Conservation (phyloP, 2,113 vertebrate genomes). For the Burhinus bistriatus region DNA sequence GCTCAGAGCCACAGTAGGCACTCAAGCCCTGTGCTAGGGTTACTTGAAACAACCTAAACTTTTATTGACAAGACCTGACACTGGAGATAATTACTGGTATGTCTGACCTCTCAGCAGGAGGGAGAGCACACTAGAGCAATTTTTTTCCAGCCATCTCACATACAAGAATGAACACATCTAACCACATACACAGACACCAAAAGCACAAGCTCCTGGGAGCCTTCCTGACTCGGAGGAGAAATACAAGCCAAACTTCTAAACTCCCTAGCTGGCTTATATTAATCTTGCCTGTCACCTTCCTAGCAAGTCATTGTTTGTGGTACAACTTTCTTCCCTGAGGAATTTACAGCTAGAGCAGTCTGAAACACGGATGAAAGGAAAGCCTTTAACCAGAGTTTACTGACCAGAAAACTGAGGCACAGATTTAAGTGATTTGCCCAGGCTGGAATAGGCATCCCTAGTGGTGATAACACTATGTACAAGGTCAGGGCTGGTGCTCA, state of each 20-base stretch:
- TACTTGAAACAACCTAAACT: background rate
- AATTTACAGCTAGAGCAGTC: background rate
- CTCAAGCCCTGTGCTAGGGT: background rate
- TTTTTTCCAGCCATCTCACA: background rate
- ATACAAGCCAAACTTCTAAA: background rate
- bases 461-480: no score
- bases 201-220: background rate
- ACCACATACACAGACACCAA: background rate
- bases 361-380: background rate
- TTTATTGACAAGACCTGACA: background rate
- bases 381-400: background rate
- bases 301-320: background rate
- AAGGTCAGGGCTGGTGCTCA: background rate
- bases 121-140: background rate
- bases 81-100: background rate
- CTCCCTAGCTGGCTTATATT: background rate
- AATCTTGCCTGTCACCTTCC: background rate
- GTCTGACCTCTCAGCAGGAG: background rate
- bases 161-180: background rate
- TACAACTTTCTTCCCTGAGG: background rate
- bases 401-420: no score
- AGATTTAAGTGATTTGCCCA: no score
- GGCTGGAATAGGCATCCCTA: background rate
- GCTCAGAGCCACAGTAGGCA: background rate
- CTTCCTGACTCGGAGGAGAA: background rate